phyloP scores from a whole-genome alignment of 2,113 vertebrate species.

The Amphiprion percula region DNA sequence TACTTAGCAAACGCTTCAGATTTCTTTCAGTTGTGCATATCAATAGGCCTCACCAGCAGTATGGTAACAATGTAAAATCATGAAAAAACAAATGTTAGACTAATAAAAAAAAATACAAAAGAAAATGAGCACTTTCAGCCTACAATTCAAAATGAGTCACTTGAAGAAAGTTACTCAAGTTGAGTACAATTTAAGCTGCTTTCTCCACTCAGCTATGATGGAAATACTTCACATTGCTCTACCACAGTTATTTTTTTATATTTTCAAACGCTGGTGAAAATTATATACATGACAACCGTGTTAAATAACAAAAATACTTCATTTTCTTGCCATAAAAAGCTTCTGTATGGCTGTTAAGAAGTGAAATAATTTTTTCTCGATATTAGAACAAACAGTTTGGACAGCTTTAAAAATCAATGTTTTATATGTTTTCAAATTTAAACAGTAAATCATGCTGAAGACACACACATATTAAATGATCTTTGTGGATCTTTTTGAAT shows the following conservation, averaged over 20 bases:
- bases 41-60: background rate
- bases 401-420: constrained; percentile 14
- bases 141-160: too few relatives aligned
- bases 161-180: too few relatives aligned
- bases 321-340: background rate
- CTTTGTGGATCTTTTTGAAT: constrained; percentile 37
- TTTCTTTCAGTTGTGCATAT: background rate
- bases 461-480: constrained; percentile 55
- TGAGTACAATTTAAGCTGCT: too few relatives aligned
- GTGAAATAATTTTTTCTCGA: background rate
- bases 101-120: too few relatives aligned
- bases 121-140: too few relatives aligned
- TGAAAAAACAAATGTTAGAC: background rate
- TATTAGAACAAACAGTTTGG: constrained; percentile 2
- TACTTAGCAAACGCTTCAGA: constrained; percentile 19
- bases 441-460: background rate
- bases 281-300: background rate
- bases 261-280: background rate
- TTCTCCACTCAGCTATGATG: too few relatives aligned
- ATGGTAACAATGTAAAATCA: background rate
- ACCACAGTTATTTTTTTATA: background rate
- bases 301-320: background rate
- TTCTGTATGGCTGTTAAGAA: background rate
- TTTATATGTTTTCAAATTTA: constrained; percentile 10
- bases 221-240: too few relatives aligned